A percentile compares a stretch with the other conserved stretches of the same genome.
phyloP scores from a whole-genome alignment of 2,888 invertebrate species.

The Caenorhabditis sinica region DNA sequence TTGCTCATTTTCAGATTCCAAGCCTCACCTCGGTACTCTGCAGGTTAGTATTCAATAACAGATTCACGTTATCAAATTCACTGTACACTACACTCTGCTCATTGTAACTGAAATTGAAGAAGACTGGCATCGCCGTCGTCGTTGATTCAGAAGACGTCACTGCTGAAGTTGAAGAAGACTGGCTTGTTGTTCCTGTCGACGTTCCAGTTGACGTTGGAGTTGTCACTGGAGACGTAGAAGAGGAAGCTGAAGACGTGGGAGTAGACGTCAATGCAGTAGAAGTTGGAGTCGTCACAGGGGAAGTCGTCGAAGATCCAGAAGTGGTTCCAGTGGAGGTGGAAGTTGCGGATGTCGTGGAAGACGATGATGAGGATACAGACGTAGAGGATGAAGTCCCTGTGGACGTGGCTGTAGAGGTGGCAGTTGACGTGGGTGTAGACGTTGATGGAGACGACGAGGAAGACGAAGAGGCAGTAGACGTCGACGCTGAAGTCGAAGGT shows the following conservation, averaged over 20 bases:
- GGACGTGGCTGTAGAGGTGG: constrained; percentile 17
- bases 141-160: constrained; percentile 14
- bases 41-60: background rate
- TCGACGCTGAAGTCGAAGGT: constrained; percentile 1
- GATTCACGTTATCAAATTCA: background rate
- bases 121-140: background rate
- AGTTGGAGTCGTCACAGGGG: background rate
- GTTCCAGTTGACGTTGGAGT: constrained; percentile 7
- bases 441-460: constrained; percentile 27
- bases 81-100: background rate
- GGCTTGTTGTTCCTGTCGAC: background rate
- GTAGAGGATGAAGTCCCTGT: background rate
- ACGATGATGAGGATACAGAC: background rate
- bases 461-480: constrained; percentile 21
- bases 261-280: constrained; percentile 1
- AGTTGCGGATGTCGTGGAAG: constrained; percentile 16
- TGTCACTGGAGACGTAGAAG: constrained; percentile 4
- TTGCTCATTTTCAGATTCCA: background rate
- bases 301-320: background rate
- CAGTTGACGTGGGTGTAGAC: constrained; percentile 12
- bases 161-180: background rate
- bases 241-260: background rate
- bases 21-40: background rate
- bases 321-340: constrained; percentile 2
- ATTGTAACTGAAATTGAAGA: background rate